Percentiles rank a stretch among this genome's conserved stretches.
Conservation (phyloP, 2,888 invertebrate genomes). For the Ennomos fuscantarius region DNA sequence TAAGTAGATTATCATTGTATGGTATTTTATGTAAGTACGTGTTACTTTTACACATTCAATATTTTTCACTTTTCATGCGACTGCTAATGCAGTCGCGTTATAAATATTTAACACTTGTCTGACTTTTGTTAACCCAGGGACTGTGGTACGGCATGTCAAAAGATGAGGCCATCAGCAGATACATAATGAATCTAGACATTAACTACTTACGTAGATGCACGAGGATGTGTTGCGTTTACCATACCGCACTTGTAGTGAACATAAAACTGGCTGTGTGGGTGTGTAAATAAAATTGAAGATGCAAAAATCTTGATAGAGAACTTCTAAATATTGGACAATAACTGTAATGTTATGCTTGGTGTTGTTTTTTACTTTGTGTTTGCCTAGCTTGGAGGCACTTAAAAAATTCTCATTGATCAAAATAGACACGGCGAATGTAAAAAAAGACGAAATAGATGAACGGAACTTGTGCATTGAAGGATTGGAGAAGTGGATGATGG, state of each 20-base stretch:
- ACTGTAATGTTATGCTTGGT: neutral
- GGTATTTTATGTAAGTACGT: conserved; percentile 1
- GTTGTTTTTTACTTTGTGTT: neutral
- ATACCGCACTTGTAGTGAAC: neutral
- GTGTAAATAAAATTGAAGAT: conserved; percentile 8
- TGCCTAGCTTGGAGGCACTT: conserved; percentile 1
- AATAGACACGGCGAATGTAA: neutral
- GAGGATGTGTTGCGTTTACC: neutral
- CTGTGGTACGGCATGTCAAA: conserved; percentile 14
- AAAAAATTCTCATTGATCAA: neutral
- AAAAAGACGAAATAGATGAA: neutral
- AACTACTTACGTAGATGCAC: conserved; percentile 1
- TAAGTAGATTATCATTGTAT: neutral
- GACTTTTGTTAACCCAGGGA: conserved; percentile 13
- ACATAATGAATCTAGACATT: neutral
- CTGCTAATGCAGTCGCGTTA: conserved; percentile 5
- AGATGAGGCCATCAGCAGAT: neutral
- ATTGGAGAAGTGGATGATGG: neutral
- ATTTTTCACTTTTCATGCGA: neutral
- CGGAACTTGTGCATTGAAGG: neutral
- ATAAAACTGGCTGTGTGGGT: conserved; percentile 5
- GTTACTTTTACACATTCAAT: neutral
- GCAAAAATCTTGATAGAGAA: neutral
- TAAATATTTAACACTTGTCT: conserved; percentile 3
- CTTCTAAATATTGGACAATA: neutral